phyloP scores from a whole-genome alignment of 2,797 vertebrate genomes.

The Gadopsis bispinosus region DNA sequence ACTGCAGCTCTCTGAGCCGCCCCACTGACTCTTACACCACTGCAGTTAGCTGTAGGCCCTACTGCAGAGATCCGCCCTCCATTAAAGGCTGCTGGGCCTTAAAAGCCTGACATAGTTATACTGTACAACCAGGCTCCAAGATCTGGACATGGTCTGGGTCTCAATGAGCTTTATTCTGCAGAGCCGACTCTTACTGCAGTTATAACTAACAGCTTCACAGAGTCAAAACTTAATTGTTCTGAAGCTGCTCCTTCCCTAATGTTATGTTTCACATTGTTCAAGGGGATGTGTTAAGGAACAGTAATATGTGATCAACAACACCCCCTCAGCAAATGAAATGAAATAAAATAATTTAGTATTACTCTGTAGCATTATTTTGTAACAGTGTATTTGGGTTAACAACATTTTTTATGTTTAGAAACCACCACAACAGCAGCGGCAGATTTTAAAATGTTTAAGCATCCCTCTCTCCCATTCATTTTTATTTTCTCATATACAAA shows the following conservation, averaged over 20 bases:
- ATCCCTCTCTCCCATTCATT: not conserved
- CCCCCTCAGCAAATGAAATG: too few relatives aligned
- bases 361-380: not conserved
- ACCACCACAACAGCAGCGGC: not conserved
- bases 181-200: not conserved
- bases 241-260: not conserved
- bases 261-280: not conserved
- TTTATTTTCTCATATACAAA: not conserved
- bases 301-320: not conserved
- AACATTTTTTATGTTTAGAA: constrained; percentile 2
- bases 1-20: constrained; percentile 77
- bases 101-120: not conserved
- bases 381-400: not conserved
- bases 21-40: constrained; percentile 74
- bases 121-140: constrained; percentile 25
- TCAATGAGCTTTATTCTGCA: constrained; percentile 15
- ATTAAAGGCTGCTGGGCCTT: constrained; percentile 52
- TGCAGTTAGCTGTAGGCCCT: constrained; percentile 72
- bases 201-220: constrained; percentile 4
- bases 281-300: not conserved
- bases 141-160: constrained; percentile 13
- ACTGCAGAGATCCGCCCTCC: constrained; percentile 68
- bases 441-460: not conserved
- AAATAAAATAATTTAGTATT: too few relatives aligned
- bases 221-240: not conserved